These are phyloP conservation scores for Sphenopsis melanotis DNA, from an alignment of 2,797 vertebrate genomes.

Conservation along the genomic window DNA sequence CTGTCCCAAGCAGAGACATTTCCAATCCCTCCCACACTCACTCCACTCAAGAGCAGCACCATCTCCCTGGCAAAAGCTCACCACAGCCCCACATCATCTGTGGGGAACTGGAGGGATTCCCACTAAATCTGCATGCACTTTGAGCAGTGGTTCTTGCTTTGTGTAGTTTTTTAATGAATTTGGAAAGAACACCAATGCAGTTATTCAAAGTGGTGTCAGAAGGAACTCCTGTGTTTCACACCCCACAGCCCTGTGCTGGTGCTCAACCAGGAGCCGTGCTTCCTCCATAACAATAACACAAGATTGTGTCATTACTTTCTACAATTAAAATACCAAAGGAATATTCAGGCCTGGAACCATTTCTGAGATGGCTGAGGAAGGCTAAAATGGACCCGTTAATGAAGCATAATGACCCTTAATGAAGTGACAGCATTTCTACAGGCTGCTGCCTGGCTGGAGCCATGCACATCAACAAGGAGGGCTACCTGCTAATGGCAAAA, in stretches of 20 bases:
- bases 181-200: neutral
- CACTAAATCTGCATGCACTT: neutral
- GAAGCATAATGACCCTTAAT: neutral
- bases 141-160: neutral
- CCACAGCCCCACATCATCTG: neutral
- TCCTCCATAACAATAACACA: neutral
- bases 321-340: neutral
- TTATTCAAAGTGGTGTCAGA: neutral
- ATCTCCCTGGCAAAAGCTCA: neutral
- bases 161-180: neutral
- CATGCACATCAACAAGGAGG: neutral
- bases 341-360: neutral
- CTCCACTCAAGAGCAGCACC: neutral
- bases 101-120: neutral
- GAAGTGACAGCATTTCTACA: neutral
- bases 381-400: fast-evolving
- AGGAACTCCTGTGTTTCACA: neutral
- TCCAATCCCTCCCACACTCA: neutral
- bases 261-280: neutral
- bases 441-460: neutral
- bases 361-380: neutral
- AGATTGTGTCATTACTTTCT: neutral
- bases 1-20: neutral
- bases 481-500: neutral
- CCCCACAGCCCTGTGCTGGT: fast-evolving